A percentile compares a stretch with the other conserved stretches of the same genome.
Conservation (phyloP, 1,140 invertebrate genomes). For the Aphaenogaster ashmeadi region DNA sequence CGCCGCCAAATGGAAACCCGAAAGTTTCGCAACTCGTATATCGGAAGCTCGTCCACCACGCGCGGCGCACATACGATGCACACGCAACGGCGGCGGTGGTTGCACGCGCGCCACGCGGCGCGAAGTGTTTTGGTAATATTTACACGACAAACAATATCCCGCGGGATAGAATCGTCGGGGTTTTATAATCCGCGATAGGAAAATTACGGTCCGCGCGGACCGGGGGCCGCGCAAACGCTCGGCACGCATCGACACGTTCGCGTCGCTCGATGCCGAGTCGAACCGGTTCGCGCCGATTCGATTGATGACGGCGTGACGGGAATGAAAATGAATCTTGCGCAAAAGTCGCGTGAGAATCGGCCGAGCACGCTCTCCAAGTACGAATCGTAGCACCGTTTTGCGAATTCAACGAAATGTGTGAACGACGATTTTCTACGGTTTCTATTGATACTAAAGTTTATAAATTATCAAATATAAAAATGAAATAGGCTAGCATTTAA, state of each 20-base stretch:
- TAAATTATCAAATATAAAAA: too few relatives aligned
- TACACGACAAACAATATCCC: slow-evolving; percentile 73
- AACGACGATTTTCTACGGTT: not conserved
- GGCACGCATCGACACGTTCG: slow-evolving; percentile 7
- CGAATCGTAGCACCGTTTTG: not conserved
- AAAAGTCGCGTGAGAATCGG: slow-evolving; percentile 28
- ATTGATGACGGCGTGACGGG: slow-evolving; percentile 11
- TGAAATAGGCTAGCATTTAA: not conserved
- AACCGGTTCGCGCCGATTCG: slow-evolving; percentile 30
- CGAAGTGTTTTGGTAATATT: slow-evolving; percentile 68
- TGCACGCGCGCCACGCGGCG: slow-evolving; percentile 53
- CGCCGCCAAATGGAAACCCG: slow-evolving; percentile 73
- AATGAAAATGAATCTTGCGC: slow-evolving; percentile 34
- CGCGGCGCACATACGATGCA: slow-evolving; percentile 4
- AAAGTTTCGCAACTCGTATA: slow-evolving; percentile 70
- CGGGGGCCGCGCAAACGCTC: not conserved
- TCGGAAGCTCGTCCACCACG: slow-evolving; percentile 61
- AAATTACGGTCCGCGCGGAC: slow-evolving; percentile 43
- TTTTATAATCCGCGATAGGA: slow-evolving; percentile 65
- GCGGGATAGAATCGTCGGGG: slow-evolving; percentile 57
- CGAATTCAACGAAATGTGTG: not conserved
- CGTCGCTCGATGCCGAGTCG: not conserved
- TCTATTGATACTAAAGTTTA: not conserved
- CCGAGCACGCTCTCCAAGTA: not conserved
- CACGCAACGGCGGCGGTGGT: slow-evolving; percentile 29